Evolutionary conservation across 2,888 invertebrate genomes (phyloP).

Genomic region (Melanostoma mellinum): DNA sequence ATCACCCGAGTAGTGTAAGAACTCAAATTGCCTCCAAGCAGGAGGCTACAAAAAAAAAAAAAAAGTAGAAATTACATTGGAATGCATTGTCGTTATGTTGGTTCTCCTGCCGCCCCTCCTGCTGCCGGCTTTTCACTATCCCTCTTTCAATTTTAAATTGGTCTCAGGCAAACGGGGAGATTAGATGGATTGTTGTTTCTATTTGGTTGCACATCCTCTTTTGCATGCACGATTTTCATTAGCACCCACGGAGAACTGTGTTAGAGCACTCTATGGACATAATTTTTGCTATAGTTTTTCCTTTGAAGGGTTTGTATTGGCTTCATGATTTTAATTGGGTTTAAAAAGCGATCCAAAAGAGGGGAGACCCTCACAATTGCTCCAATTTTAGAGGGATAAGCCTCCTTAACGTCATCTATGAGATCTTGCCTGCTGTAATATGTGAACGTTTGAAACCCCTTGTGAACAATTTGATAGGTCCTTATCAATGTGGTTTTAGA

Average conservation of each 20-base stretch:
- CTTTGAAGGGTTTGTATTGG: slow-evolving; percentile 10
- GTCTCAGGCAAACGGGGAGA: slow-evolving; percentile 66
- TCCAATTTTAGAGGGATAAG: too few species aligned
- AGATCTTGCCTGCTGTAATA: too few species aligned
- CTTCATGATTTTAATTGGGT: not conserved
- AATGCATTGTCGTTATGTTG: slow-evolving; percentile 52
- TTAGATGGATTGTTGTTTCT: slow-evolving; percentile 73
- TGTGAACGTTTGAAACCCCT: too few species aligned
- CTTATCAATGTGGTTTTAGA: too few species aligned
- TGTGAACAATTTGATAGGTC: too few species aligned
- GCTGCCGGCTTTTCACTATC: slow-evolving; percentile 67
- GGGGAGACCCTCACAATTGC: too few species aligned
- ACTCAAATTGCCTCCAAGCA: slow-evolving; percentile 62
- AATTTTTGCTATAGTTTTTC: slow-evolving; percentile 30
- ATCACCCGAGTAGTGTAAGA: slow-evolving; percentile 38
- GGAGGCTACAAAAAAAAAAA: slow-evolving; percentile 21
- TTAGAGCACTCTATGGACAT: slow-evolving; percentile 45
- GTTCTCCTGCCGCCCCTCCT: not conserved
- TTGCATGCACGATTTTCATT: slow-evolving; percentile 71
- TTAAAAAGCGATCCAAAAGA: too few species aligned
- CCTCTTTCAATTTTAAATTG: slow-evolving; percentile 72
- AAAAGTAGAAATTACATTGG: slow-evolving; percentile 44
- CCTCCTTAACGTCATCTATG: too few species aligned
- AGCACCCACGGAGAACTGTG: slow-evolving; percentile 63
- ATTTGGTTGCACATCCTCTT: slow-evolving; percentile 69